Percentiles rank a stretch among this genome's conserved stretches.
Evolutionary conservation across 2,797 vertebrate species (phyloP).

Genomic region (Lutjanus argentimaculatus): DNA sequence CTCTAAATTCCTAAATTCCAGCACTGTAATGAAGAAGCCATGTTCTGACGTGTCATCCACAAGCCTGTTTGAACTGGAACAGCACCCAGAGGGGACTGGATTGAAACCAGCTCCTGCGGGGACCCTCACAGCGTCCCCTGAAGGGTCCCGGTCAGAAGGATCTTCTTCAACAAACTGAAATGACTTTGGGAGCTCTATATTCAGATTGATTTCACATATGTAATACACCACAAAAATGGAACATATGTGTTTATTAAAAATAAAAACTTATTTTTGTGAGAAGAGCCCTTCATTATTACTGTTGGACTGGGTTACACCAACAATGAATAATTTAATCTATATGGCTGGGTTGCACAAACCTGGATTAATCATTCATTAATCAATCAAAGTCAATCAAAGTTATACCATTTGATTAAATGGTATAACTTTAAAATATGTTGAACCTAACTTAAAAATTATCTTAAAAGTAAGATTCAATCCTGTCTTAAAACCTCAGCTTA

Average conservation of each 20-base stretch:
- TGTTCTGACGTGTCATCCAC: slow-evolving; percentile 24
- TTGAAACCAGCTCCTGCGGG: slow-evolving; percentile 66
- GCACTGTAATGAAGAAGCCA: slow-evolving; percentile 34
- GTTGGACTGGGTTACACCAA: no score
- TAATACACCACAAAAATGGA: neutral
- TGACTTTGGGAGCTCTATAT: slow-evolving; percentile 18
- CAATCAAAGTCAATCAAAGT: no score
- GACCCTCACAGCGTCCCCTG: slow-evolving; percentile 29
- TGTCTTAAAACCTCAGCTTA: no score
- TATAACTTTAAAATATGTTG: no score
- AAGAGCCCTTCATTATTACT: neutral
- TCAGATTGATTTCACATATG: neutral
- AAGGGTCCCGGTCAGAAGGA: slow-evolving; percentile 28
- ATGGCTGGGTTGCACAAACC: no score
- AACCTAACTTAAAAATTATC: no score
- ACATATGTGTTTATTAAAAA: neutral
- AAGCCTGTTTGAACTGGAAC: slow-evolving; percentile 72
- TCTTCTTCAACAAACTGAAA: slow-evolving; percentile 18
- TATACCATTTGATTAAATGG: no score
- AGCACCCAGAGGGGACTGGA: slow-evolving; percentile 72
- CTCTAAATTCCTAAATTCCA: slow-evolving; percentile 63
- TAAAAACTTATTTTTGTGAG: neutral
- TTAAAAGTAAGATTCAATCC: no score
- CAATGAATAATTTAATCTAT: no score
- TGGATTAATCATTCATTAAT: no score